Conservation (phyloP, 2,113 vertebrate species). For the Struthio camelus region DNA sequence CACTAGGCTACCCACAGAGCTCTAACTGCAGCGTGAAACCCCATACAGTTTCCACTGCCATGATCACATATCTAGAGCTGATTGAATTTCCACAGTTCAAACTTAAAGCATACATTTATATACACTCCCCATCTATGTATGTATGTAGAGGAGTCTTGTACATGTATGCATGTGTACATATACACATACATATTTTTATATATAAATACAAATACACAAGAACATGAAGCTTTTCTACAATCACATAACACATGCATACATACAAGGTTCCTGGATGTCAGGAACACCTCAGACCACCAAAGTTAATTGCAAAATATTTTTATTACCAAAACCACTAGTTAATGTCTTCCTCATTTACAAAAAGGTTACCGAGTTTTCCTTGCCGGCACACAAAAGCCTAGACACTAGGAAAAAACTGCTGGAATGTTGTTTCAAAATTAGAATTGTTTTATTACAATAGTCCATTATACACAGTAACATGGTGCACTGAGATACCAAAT, state of each 20-base stretch:
- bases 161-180: too few species aligned
- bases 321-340: background rate
- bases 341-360: background rate
- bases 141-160: too few species aligned
- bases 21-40: background rate
- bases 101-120: too few species aligned
- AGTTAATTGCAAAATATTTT: background rate
- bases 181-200: too few species aligned
- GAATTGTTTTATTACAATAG: background rate
- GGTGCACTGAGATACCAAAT: background rate
- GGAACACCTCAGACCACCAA: background rate
- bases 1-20: background rate
- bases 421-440: background rate
- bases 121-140: too few species aligned
- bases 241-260: too few species aligned
- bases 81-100: background rate
- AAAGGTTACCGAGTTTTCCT: background rate
- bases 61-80: fast-evolving
- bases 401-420: background rate
- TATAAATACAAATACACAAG: too few species aligned
- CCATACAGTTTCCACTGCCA: background rate
- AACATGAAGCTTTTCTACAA: too few species aligned
- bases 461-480: background rate
- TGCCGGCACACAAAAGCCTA: background rate
- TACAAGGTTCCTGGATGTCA: background rate